Conservation (phyloP, 2,888 invertebrate species). For the Willowsia nigromaculata region DNA sequence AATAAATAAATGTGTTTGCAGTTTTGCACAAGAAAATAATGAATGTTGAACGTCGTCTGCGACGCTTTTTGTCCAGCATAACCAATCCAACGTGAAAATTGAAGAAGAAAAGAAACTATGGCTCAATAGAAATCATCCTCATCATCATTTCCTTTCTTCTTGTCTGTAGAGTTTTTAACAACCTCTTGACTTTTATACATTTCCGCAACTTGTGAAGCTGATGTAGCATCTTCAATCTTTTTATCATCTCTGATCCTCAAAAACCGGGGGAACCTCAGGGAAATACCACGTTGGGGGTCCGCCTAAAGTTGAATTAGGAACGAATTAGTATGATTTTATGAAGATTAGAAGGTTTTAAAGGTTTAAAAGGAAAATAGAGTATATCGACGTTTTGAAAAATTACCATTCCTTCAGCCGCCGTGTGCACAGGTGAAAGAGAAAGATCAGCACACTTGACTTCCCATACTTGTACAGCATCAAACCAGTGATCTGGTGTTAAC, state of each 20-base stretch:
- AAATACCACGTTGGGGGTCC: slow-evolving; percentile 95
- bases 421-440: slow-evolving; percentile 96
- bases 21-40: too few relatives aligned
- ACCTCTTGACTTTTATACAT: slow-evolving; percentile 96
- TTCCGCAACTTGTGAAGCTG: slow-evolving; percentile 91
- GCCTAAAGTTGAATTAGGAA: slow-evolving; percentile 83
- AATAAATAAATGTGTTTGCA: too few relatives aligned
- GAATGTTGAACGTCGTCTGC: too few relatives aligned
- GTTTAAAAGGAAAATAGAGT: too few relatives aligned
- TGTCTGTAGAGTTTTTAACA: slow-evolving; percentile 86
- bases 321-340: too few relatives aligned
- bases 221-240: slow-evolving; percentile 93
- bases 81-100: background rate
- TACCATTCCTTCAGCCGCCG: slow-evolving; percentile 91
- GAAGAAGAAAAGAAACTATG: background rate
- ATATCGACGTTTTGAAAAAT: too few relatives aligned
- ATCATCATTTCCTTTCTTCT: slow-evolving; percentile 80
- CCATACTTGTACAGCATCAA: slow-evolving; percentile 93
- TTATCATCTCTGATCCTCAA: slow-evolving; percentile 95
- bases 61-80: too few relatives aligned
- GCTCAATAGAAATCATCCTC: slow-evolving; percentile 83
- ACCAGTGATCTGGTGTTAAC: slow-evolving; percentile 92
- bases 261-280: slow-evolving; percentile 96
- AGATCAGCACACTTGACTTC: slow-evolving; percentile 98
- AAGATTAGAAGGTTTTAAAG: too few relatives aligned